A percentile compares a stretch with the other conserved stretches of the same genome.
Evolutionary conservation across 2,797 vertebrate species (phyloP).

Genomic region (Gobio occitaniae): DNA sequence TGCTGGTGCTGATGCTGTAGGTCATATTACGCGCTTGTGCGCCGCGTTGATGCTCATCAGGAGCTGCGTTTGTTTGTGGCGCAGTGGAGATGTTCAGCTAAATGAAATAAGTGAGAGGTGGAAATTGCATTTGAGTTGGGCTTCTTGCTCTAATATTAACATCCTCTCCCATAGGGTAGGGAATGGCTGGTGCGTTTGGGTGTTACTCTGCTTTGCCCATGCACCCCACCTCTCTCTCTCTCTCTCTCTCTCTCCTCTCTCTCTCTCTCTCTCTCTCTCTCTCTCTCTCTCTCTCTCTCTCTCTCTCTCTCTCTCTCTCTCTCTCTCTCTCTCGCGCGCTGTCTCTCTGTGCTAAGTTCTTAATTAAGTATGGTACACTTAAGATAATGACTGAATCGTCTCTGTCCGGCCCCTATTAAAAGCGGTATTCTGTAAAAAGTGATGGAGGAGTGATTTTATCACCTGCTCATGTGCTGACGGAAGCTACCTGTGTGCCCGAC

Average conservation of each 20-base stretch:
- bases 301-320: slow-evolving; percentile 4
- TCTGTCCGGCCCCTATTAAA: not conserved
- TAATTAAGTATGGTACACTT: slow-evolving; percentile 47
- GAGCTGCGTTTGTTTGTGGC: slow-evolving; percentile 51
- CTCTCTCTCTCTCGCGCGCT: not conserved
- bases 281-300: slow-evolving; percentile 3
- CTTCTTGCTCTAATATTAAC: slow-evolving; percentile 43
- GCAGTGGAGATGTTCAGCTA: slow-evolving; percentile 45
- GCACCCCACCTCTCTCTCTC: slow-evolving; percentile 17
- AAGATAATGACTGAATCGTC: not conserved
- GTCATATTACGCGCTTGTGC: slow-evolving; percentile 60
- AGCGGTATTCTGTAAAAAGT: slow-evolving; percentile 24
- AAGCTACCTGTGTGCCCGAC: slow-evolving; percentile 40
- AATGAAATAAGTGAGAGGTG: slow-evolving; percentile 35
- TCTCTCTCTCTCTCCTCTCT: not conserved
- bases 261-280: not conserved
- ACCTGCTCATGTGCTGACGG: slow-evolving; percentile 47
- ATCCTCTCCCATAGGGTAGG: slow-evolving; percentile 22
- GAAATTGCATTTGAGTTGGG: slow-evolving; percentile 45
- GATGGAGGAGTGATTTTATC: slow-evolving; percentile 22
- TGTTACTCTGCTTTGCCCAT: slow-evolving; percentile 44
- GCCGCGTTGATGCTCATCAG: slow-evolving; percentile 32
- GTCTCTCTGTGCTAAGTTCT: slow-evolving; percentile 45
- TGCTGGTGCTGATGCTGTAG: slow-evolving; percentile 45
- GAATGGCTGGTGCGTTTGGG: slow-evolving; percentile 50